Base-by-base conservation (phyloP, 2,888 invertebrate genomes). In the Eilema depressum region DNA sequence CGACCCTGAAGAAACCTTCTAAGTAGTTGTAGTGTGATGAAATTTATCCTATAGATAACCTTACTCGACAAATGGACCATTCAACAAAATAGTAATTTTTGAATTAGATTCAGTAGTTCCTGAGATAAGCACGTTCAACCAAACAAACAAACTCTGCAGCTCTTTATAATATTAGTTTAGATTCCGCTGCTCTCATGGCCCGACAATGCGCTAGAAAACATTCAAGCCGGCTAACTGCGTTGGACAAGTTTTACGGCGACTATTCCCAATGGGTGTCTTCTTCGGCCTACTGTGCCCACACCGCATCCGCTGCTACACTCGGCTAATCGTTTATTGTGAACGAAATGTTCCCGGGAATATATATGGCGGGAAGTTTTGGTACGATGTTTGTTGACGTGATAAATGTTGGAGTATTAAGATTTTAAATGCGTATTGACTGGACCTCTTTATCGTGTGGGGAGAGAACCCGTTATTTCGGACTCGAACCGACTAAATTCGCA, bases 281-380 rank as follows among this genome's bases (percentile, higher is more conserved):
- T 78, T 80, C 78, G 80, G 69, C 76, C 82, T 83, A 84, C 79
- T 75, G 80, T 66, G 76, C 78, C 82, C 83, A 84, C 79, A 76
- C 82, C 66, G 76, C 78, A 85, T 83, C 79, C 77, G 79, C 79
- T 81, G 80, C 82, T 83, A 80, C 86, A 86, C 86, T 84, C 76
- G 84, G 85, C 83, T 88, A 87, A 89, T 86, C 86, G 89, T 85
- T 88, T 84, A 85, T 84, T 82, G 85, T 82, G 79, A 79, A 77
- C 75, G 73, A 67, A 82, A 73, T 82, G 73, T 74, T 75, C 75
- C 70, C 70, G 71, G 74, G 72, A 77, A 72, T n/a, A 69, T 76
- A 75, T 76, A 62, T 75, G 63, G 73, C 23, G 60, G 47, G 23
- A 63, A 20, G 41, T 63, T 63, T 37, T 25, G 23, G 4, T 63